Evolutionary conservation across 2,888 invertebrate species (phyloP), one percentile per base, ranked within the genome.

Genomic region (Conistra vaccinii): DNA sequence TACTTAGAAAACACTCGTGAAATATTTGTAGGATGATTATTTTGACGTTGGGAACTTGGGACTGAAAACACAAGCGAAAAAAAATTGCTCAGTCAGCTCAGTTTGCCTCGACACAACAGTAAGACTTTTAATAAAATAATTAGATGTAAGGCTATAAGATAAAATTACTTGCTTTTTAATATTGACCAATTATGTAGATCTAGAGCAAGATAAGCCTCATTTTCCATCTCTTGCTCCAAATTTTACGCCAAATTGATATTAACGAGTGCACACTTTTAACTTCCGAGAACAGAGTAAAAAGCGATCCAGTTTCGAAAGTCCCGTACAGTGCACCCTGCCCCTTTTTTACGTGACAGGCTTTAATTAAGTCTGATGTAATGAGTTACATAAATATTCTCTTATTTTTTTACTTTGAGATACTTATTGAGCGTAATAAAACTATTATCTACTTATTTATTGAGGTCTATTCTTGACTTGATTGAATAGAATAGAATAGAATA

Each of bases 281-380:
- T 73, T 81, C 69, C 78, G 76, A 78, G 60, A 81, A 69, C 45
- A 62, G 23, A 42, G 2, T 17, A 51, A 70, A 67, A 76, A 58
- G 7, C 35, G 58, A 60, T 75, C 79, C 76, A 83, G 70, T 82
- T 83, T 85, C 55, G 69, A 70, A 85, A 82, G 61, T 76, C 26
- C 66, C 66, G 69, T 51, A 20, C 60, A 57, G 20, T 48, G 76
- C 72, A 77, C 55, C 69, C 71, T 69, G 65, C 72, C 71, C 61
- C 69, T 85, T 32, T 76, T 79, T 69, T 3, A 6, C 29, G 17
- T 17, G 45, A 17, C 61, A 26, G 32, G 45, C 23, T n/a, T 35
- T 26, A 42, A 69, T 67, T 67, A 58, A 23, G 17, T 73, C 39
- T 85, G 69, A 76, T 78, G 69, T 82, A 84, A 85, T 66, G 17